phyloP scores from a whole-genome alignment of 2,888 invertebrate species.

The Polydrusus pterygomalis region DNA sequence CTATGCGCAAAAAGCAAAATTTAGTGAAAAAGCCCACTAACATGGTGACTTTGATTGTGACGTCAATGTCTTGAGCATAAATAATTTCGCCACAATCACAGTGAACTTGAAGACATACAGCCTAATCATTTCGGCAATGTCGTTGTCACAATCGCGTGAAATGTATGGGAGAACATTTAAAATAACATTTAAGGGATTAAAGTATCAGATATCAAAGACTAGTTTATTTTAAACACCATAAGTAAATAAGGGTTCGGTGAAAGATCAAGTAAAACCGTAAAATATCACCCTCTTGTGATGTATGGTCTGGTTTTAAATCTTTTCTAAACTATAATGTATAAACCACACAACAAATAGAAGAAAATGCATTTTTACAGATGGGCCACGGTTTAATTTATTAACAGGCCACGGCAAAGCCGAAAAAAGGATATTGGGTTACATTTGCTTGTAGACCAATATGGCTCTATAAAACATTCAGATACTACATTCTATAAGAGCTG shows the following conservation, averaged over 20 bases:
- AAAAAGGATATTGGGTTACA: not conserved
- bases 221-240: not conserved
- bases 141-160: too few relatives aligned
- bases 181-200: not conserved
- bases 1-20: too few relatives aligned
- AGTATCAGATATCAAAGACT: conserved; percentile 11
- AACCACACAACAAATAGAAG: not conserved
- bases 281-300: conserved; percentile 10
- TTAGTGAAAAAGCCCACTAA: too few relatives aligned
- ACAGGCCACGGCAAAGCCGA: not conserved
- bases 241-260: conserved; percentile 4
- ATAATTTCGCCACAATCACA: too few relatives aligned
- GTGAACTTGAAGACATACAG: too few relatives aligned
- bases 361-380: not conserved
- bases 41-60: too few relatives aligned
- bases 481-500: too few relatives aligned
- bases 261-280: conserved; percentile 6
- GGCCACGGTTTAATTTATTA: not conserved
- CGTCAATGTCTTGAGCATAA: too few relatives aligned
- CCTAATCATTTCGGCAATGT: too few relatives aligned
- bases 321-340: not conserved
- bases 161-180: not conserved
- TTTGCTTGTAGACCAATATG: not conserved
- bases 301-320: not conserved
- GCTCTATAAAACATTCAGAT: too few relatives aligned